Evolutionary conservation across 1,140 invertebrate genomes (phyloP), one percentile per base, ranked within the genome.

Genomic region (Nebria ingens): DNA sequence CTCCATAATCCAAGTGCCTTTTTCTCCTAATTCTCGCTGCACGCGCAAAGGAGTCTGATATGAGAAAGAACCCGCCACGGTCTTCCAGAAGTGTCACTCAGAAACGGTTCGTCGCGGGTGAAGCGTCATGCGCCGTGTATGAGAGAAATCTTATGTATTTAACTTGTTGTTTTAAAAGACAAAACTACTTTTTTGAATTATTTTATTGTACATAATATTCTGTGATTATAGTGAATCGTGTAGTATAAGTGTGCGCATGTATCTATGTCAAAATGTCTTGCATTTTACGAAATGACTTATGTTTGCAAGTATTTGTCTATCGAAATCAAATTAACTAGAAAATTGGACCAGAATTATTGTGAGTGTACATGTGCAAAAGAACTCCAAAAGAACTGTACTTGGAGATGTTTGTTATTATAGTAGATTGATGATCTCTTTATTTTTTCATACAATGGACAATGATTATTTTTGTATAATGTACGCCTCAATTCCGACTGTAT

Each of bases 181-280:
- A 34, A 34, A 34, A n/a, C n/a, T n/a, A n/a, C n/a, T n/a, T n/a
- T n/a, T n/a, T 34, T 34, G n/a, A 9, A 34, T 11, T 45, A 45
- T 45, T 45, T 11, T 45, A 45, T 45, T 45, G 40, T 45, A 45
- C 15, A 45, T 45, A 45, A 45, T 34, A 45, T 45, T 45, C 40
- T 45, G 40, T 45, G 40, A 45, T 45, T 9, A 9, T 45, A 45
- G 15, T 45, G 40, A 6, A 45, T 11, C 25, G 25, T 34, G 25
- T 34, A n/a, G n/a, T 34, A 34, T 34, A 9, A 34, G 6, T 34
- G 6, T 34, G n/a, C n/a, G 25, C n/a, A n/a, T 34, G 25, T 34
- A 34, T 34, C 25, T 34, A n/a, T 9, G 25, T 34, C n/a, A n/a
- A n/a, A n/a, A n/a, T n/a, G n/a, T n/a, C n/a, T n/a, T n/a, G n/a